phyloP scores from a whole-genome alignment of 2,113 vertebrate species.

The Hippocampus abdominalis region DNA sequence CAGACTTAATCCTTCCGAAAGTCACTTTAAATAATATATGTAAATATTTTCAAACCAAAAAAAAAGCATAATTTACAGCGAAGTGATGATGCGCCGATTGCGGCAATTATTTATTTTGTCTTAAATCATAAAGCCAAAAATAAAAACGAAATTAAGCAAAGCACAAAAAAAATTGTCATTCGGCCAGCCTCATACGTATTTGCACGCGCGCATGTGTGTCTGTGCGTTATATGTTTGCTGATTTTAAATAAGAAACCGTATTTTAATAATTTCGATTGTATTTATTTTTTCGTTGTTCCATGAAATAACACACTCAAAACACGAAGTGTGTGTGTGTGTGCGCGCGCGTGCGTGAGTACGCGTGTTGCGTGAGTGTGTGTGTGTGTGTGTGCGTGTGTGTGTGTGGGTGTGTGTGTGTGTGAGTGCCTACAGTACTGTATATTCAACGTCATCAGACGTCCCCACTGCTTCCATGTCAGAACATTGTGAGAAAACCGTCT shows the following conservation, averaged over 20 bases:
- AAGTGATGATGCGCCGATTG: not conserved
- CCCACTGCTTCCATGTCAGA: constrained; percentile 20
- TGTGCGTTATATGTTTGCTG: not conserved
- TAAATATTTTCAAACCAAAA: constrained; percentile 36
- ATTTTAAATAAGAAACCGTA: not conserved
- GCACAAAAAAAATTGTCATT: not conserved
- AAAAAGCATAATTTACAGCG: constrained; percentile 9
- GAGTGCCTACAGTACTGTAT: not conserved
- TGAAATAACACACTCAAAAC: not conserved
- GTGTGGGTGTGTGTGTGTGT: not conserved
- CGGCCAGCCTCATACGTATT: not conserved
- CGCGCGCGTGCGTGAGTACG: not conserved
- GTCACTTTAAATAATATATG: constrained; percentile 8
- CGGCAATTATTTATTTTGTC: constrained; percentile 21
- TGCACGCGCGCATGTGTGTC: not conserved
- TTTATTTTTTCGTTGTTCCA: not conserved
- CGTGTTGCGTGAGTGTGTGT: not conserved
- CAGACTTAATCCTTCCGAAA: constrained; percentile 28
- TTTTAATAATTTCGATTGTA: not conserved
- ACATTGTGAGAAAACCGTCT: constrained; percentile 19
- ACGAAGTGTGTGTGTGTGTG: not conserved
- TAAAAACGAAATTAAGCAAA: constrained; percentile 1
- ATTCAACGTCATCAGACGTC: constrained; percentile 31
- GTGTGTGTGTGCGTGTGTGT: not conserved
- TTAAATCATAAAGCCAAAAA: constrained; percentile 9